These are phyloP conservation scores for Acanthurus tractus DNA, from an alignment of 2,797 vertebrate genomes.

Conservation along the genomic window DNA sequence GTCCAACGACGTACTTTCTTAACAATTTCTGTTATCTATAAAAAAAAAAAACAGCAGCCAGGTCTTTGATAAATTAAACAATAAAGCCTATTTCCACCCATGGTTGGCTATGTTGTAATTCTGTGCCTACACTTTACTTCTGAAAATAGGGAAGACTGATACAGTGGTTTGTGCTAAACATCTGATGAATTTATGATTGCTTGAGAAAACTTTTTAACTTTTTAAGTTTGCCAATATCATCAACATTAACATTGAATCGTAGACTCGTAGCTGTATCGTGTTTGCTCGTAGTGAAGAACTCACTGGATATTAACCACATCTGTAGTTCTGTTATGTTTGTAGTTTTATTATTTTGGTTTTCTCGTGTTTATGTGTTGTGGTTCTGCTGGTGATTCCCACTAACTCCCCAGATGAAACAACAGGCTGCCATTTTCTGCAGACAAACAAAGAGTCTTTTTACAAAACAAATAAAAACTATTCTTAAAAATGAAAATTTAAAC, in stretches of 20 bases:
- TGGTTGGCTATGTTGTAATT: neutral
- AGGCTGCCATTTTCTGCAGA: conserved; percentile 12
- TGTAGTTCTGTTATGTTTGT: conserved; percentile 2
- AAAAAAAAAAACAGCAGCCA: conserved; percentile 10
- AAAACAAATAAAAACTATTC: too few relatives aligned
- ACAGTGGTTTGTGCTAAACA: too few relatives aligned
- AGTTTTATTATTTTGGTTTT: conserved; percentile 1
- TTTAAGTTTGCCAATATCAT: too few relatives aligned
- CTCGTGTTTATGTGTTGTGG: conserved; percentile 6
- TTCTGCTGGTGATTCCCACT: neutral
- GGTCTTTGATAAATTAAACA: neutral
- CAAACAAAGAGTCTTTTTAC: neutral
- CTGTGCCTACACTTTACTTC: neutral
- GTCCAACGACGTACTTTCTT: conserved; percentile 34
- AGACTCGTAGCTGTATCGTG: neutral
- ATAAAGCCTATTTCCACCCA: neutral
- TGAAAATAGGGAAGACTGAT: too few relatives aligned
- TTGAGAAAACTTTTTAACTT: too few relatives aligned
- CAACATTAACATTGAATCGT: neutral
- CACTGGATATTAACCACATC: conserved; percentile 6
- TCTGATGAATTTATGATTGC: too few relatives aligned
- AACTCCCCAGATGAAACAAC: neutral
- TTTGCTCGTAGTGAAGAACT: neutral
- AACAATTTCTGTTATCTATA: conserved; percentile 19
- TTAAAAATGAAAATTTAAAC: too few relatives aligned